Evolutionary conservation across 1,140 invertebrate species (phyloP), one percentile per base, ranked within the genome.

Genomic region (Pomphorhynchus laevis): DNA sequence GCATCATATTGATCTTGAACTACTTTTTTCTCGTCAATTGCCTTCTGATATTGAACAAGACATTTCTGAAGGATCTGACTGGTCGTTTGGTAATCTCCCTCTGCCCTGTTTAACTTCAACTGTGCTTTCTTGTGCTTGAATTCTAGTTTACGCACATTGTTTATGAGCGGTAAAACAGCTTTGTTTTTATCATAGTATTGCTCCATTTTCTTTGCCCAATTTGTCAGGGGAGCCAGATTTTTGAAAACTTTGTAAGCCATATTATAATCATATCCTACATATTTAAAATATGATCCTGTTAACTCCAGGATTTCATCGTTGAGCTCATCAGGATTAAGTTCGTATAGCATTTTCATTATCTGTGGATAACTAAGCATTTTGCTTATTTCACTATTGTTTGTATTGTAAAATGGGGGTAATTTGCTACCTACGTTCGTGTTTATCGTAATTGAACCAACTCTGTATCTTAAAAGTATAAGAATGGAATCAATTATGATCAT

Each of bases 401-500:
- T n/a, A n/a, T n/a, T n/a, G n/a, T n/a, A n/a, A n/a, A n/a, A n/a
- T n/a, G n/a, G n/a, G n/a, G n/a, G n/a, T n/a, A n/a, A n/a, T n/a
- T n/a, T n/a, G n/a, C n/a, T n/a, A n/a, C n/a, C n/a, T n/a, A n/a
- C n/a, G 17, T 70, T 65, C 5, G 69, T 67, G 54, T 93, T 80
- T 12, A 68, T 60, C 48, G 70, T 67, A 1, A 75, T 65, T 0
- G 71, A 63, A 54, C 79, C 70, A 22, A 79, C 56, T 59, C 69
- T 71, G 42, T 72, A 63, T 61, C 82, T 75, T 53, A 89, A 89
- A 3, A 91, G 56, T 44, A 91, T 72, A 34, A 89, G 54, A 1
- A 86, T 79, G 51, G 74, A 79, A 50, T 89, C 82, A 80, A 91
- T 89, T 45, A 91, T 86, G 46, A 79, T 65, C 79, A 86, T 86